These are phyloP conservation scores for Drosophila leonis DNA, from an alignment of 2,888 invertebrate species.

Conservation along the genomic window DNA sequence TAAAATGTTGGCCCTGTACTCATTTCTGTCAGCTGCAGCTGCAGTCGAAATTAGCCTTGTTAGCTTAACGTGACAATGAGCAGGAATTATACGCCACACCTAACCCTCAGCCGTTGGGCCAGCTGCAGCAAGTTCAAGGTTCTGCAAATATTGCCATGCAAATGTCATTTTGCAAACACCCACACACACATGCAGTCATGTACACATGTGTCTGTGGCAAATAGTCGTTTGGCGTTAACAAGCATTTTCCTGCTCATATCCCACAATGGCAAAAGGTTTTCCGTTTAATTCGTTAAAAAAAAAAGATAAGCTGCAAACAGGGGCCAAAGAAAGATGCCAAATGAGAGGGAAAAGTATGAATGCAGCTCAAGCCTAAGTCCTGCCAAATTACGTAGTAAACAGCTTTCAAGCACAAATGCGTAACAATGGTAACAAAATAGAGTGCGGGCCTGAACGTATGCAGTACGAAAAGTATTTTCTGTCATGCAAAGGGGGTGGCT, in stretches of 20 bases:
- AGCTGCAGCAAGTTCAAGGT: slow-evolving; percentile 72
- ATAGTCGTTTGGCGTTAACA: slow-evolving; percentile 64
- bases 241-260: slow-evolving; percentile 76
- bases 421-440: slow-evolving; percentile 47
- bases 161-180: slow-evolving; percentile 28
- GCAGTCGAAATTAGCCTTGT: slow-evolving; percentile 63
- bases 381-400: slow-evolving; percentile 43
- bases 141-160: slow-evolving; percentile 42
- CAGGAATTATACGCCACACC: slow-evolving; percentile 19
- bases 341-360: slow-evolving; percentile 10
- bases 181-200: slow-evolving; percentile 2
- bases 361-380: neutral
- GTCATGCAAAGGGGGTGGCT: neutral
- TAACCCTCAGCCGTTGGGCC: neutral
- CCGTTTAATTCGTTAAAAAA: slow-evolving; percentile 69
- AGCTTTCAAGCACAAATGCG: slow-evolving; percentile 51
- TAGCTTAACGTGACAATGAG: slow-evolving; percentile 46
- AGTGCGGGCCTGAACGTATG: slow-evolving; percentile 45
- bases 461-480: slow-evolving; percentile 32
- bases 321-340: slow-evolving; percentile 16
- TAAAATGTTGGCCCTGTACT: slow-evolving; percentile 41
- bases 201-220: slow-evolving; percentile 34
- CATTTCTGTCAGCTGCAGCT: slow-evolving; percentile 55
- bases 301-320: slow-evolving; percentile 13
- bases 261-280: slow-evolving; percentile 73